Evolutionary conservation across 2,888 invertebrate species (phyloP).

Genomic region (Acleris literana): DNA sequence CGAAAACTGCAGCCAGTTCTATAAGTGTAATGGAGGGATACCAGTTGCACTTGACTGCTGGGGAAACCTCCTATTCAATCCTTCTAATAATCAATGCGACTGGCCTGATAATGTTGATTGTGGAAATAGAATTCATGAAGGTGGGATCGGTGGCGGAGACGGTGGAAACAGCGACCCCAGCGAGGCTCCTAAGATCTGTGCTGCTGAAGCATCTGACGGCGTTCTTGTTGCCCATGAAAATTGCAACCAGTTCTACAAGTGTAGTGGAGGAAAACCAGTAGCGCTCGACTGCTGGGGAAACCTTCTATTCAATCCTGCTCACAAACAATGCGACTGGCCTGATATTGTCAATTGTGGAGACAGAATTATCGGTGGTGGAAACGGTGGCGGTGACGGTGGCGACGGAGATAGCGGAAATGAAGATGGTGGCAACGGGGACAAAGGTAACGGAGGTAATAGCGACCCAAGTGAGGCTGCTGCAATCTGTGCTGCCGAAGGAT

Average conservation of each 20-base stretch:
- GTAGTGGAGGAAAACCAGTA: slow-evolving; percentile 46
- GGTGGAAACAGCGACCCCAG: slow-evolving; percentile 47
- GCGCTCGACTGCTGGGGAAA: slow-evolving; percentile 40
- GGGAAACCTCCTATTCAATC: slow-evolving; percentile 45
- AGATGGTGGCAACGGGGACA: slow-evolving; percentile 24
- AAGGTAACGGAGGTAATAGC: slow-evolving; percentile 35
- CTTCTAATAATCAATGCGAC: slow-evolving; percentile 44
- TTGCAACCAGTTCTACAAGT: slow-evolving; percentile 54
- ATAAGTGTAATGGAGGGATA: slow-evolving; percentile 46
- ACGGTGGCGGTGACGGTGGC: slow-evolving; percentile 31
- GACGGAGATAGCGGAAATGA: background rate
- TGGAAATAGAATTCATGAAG: slow-evolving; percentile 37
- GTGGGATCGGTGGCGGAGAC: slow-evolving; percentile 19
- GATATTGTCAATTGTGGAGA: slow-evolving; percentile 47
- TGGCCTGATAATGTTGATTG: slow-evolving; percentile 49
- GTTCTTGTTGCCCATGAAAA: slow-evolving; percentile 51
- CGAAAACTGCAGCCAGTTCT: slow-evolving; percentile 54
- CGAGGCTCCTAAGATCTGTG: slow-evolving; percentile 50
- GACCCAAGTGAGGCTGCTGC: slow-evolving; percentile 35
- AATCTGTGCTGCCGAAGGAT: slow-evolving; percentile 47
- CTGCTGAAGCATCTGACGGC: slow-evolving; percentile 44
- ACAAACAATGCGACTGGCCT: slow-evolving; percentile 47
- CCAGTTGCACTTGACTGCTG: slow-evolving; percentile 44
- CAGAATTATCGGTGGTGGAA: slow-evolving; percentile 35
- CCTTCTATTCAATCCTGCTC: slow-evolving; percentile 46